Conservation (phyloP, 2,113 vertebrate species). For the Spilogale gracilis region DNA sequence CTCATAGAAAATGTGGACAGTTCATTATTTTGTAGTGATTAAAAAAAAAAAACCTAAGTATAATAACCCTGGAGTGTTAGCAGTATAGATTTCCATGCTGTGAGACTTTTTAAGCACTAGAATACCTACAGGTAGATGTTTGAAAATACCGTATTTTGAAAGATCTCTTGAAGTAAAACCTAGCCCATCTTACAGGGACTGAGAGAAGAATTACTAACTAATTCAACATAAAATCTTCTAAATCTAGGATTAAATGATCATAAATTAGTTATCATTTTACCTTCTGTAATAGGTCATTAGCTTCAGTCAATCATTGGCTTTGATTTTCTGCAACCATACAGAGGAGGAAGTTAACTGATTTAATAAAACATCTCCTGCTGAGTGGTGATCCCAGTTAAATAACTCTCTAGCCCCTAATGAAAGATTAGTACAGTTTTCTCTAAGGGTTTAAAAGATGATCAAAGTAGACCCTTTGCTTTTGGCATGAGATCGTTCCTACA, state of each 20-base stretch:
- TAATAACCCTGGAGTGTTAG: not conserved
- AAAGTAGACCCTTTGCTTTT: not conserved
- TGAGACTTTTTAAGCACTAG: not conserved
- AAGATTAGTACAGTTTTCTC: not conserved
- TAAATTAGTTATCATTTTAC: conserved; percentile 2
- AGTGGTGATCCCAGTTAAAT: not conserved
- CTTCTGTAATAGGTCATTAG: not conserved
- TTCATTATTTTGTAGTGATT: not conserved
- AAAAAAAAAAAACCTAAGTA: not conserved
- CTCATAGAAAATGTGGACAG: not conserved
- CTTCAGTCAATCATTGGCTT: not conserved
- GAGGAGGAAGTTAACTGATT: not conserved
- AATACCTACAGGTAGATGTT: not conserved
- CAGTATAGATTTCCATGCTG: not conserved
- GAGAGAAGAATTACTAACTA: not conserved
- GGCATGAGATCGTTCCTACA: not conserved
- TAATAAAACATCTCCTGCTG: not conserved
- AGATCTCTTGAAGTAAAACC: not conserved
- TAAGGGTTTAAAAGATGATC: not conserved
- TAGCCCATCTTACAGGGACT: not conserved
- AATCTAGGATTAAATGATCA: not conserved
- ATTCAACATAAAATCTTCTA: not conserved
- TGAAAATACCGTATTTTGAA: not conserved
- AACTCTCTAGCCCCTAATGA: not conserved
- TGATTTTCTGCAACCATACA: not conserved